Evolutionary conservation across 2,888 invertebrate species (phyloP).

Genomic region (Mesochorus sp.): DNA sequence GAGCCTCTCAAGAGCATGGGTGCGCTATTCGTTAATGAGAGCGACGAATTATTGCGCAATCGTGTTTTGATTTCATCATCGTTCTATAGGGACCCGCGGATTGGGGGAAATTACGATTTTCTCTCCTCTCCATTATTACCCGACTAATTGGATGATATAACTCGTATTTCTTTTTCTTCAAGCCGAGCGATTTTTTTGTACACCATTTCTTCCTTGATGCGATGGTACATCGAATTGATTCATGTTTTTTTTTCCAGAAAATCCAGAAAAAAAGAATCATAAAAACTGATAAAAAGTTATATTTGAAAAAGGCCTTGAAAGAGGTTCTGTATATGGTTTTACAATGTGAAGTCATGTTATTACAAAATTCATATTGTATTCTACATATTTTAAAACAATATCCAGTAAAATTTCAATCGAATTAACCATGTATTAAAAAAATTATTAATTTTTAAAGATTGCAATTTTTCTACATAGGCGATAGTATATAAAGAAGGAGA

Average conservation of each 20-base stretch:
- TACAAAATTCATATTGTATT: too few species aligned
- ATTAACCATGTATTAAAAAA: too few species aligned
- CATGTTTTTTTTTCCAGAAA: background rate
- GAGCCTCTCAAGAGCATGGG: background rate
- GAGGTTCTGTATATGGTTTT: too few species aligned
- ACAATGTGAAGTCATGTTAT: too few species aligned
- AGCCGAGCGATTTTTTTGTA: background rate
- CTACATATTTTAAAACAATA: too few species aligned
- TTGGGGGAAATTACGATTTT: background rate
- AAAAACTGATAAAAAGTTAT: too few species aligned
- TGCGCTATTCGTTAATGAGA: slow-evolving; percentile 44
- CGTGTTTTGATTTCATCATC: slow-evolving; percentile 58
- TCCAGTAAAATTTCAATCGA: too few species aligned
- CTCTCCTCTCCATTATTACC: slow-evolving; percentile 30
- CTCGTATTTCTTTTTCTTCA: slow-evolving; percentile 65
- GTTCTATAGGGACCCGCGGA: background rate
- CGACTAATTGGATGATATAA: slow-evolving; percentile 75
- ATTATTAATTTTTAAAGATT: too few species aligned
- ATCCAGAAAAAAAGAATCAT: too few species aligned
- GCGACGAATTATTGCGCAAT: slow-evolving; percentile 51
- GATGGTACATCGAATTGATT: background rate
- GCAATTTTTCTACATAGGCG: too few species aligned
- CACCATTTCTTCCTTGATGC: slow-evolving; percentile 4
- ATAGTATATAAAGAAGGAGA: too few species aligned
- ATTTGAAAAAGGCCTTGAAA: too few species aligned